A percentile compares a stretch with the other conserved stretches of the same genome.
Conservation (phyloP, 2,797 vertebrate genomes). For the Smutsia temminckii region DNA sequence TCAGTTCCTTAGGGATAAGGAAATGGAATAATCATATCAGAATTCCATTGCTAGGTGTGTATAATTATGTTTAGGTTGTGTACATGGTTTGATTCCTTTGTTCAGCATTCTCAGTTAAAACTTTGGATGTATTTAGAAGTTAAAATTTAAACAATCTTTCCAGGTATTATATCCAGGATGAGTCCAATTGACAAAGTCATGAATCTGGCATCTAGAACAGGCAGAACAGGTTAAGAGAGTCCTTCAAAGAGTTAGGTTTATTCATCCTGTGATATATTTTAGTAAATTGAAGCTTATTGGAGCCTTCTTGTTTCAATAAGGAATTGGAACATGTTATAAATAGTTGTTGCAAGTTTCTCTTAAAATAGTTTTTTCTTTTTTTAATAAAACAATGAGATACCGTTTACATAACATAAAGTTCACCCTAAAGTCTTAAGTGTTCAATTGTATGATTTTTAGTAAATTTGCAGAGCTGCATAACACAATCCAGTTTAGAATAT, state of each 20-base stretch:
- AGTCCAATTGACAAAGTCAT: background rate
- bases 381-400: background rate
- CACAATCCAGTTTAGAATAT: background rate
- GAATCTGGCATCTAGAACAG: background rate
- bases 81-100: background rate
- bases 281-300: background rate
- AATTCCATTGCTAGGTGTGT: background rate
- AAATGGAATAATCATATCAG: background rate
- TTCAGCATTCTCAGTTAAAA: background rate
- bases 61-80: background rate
- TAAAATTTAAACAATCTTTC: background rate
- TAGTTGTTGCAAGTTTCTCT: background rate
- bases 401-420: background rate
- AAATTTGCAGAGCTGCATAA: background rate
- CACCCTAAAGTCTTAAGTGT: background rate
- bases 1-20: background rate
- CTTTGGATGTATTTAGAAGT: background rate
- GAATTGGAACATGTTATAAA: constrained; percentile 19
- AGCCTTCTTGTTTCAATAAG: background rate
- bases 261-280: background rate
- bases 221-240: background rate
- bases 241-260: background rate
- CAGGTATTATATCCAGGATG: background rate
- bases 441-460: constrained; percentile 14
- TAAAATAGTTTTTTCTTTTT: background rate